Base-by-base conservation (phyloP, 1,140 invertebrate genomes). In the Aphaenogaster rudis region DNA sequence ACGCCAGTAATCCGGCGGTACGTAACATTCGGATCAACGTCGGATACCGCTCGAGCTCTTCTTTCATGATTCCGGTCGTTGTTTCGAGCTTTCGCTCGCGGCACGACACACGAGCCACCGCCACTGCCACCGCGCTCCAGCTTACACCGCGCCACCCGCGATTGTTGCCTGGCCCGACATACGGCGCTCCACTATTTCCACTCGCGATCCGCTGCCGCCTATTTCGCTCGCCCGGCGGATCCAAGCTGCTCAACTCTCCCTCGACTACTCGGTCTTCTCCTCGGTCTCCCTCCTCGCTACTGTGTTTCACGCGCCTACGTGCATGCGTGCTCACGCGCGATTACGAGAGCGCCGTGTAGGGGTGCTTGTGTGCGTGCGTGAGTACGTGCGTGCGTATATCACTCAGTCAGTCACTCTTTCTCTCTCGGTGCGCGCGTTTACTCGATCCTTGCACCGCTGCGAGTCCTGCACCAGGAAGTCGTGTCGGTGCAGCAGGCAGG, bases 401-500 rank as follows among this genome's bases (percentile, higher is more conserved):
- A 77, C 48, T 82, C 88, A 63, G 50, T 86, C 78, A 74, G 57
- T 87, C 88, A 59, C 66, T 79, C 59, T 15, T 13, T 50, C 69
- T n/a, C 48, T 50, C 11, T 21, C 33, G 71, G 33, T 77, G 69
- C 86, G 63, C 86, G 76, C 81, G 88, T 88, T 87, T 72, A 86
- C 86, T 88, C 50, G 69, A 81, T 90, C 81, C 89, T 91, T 90
- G 89, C 88, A 88, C 86, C 86, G 81, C 82, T 90, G 82, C 82
- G 88, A 79, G 78, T 86, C 79, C 84, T 85, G 88, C 90, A 92
- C 84, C 90, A 88, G 82, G 88, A 86, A 86, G 87, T 90, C 82
- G 90, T 88, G 87, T 90, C 90, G 72, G 86, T 91, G 90, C 90
- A 89, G 88, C 88, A 93, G 94, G 92, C 94, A 94, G 94, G 94